A percentile compares a stretch with the other conserved stretches of the same genome.
Conservation (phyloP, 2,797 vertebrate genomes). For the Furcifer pardalis region DNA sequence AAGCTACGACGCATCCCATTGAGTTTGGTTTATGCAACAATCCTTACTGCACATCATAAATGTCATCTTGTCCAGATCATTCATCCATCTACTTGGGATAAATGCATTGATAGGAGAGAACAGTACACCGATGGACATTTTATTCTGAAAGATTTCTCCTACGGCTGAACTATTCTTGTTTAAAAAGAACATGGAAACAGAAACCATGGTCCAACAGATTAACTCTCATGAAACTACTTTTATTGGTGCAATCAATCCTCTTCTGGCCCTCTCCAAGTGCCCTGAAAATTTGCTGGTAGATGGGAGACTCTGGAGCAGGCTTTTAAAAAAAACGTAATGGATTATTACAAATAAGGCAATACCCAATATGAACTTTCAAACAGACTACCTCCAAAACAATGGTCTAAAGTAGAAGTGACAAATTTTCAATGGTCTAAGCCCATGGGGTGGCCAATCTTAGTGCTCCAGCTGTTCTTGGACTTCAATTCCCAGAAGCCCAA, state of each 20-base stretch:
- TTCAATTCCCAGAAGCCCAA: too few species aligned
- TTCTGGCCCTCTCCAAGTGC: not conserved
- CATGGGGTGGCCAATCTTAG: too few species aligned
- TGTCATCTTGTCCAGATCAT: not conserved
- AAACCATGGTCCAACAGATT: not conserved
- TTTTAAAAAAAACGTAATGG: not conserved
- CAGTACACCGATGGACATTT: not conserved
- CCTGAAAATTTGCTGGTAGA: not conserved
- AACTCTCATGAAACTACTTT: not conserved
- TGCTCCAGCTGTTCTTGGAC: too few species aligned
- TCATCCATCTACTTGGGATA: not conserved
- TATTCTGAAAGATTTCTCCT: not conserved
- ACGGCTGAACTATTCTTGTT: constrained; percentile 33
- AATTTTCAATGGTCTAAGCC: too few species aligned
- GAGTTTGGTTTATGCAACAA: not conserved
- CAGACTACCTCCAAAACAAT: too few species aligned
- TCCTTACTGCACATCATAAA: not conserved
- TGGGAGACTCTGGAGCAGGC: constrained; percentile 20
- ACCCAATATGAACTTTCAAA: too few species aligned
- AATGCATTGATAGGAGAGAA: constrained; percentile 21
- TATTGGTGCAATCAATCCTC: not conserved
- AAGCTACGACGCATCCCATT: not conserved
- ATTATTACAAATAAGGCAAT: not conserved
- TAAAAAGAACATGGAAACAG: constrained; percentile 54
- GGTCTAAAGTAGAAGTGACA: not conserved